A percentile compares a stretch with the other conserved stretches of the same genome.
phyloP scores from a whole-genome alignment of 1,140 invertebrate species.

The Portunus trituberculatus region DNA sequence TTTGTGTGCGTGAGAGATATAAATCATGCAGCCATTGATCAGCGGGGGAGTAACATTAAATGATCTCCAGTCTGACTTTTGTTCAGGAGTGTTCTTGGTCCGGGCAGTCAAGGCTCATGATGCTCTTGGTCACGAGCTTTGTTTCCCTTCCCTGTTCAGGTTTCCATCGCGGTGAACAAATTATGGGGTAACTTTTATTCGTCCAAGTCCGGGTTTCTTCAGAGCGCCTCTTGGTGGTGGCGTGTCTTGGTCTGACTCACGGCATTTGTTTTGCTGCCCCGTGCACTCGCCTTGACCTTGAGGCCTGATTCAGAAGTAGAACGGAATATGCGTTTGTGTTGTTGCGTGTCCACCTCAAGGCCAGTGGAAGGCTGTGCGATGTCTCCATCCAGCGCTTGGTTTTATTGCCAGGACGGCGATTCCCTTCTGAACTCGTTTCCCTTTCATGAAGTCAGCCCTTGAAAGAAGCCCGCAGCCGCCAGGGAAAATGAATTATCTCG shows the following conservation, averaged over 20 bases:
- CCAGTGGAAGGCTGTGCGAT: neutral
- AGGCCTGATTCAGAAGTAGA: neutral
- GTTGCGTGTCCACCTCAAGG: neutral
- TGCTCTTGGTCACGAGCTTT: neutral
- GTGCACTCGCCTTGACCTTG: neutral
- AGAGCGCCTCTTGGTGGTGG: neutral
- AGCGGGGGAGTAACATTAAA: neutral
- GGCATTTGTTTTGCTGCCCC: neutral
- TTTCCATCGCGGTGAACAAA: neutral
- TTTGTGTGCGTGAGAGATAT: constrained; percentile 9
- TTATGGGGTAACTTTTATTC: neutral
- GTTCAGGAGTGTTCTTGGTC: neutral
- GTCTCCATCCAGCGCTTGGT: neutral
- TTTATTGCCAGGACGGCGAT: neutral
- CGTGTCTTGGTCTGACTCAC: neutral
- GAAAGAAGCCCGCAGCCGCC: neutral
- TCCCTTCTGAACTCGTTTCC: neutral
- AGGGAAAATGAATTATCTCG: neutral
- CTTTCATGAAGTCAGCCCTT: neutral
- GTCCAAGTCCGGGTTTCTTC: neutral
- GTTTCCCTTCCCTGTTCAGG: constrained; percentile 8
- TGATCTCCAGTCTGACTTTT: neutral
- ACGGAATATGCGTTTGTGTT: neutral
- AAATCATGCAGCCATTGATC: neutral
- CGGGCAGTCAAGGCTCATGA: neutral